phyloP scores from a whole-genome alignment of 2,113 vertebrate species.

The Sinocyclocheilus grahami region DNA sequence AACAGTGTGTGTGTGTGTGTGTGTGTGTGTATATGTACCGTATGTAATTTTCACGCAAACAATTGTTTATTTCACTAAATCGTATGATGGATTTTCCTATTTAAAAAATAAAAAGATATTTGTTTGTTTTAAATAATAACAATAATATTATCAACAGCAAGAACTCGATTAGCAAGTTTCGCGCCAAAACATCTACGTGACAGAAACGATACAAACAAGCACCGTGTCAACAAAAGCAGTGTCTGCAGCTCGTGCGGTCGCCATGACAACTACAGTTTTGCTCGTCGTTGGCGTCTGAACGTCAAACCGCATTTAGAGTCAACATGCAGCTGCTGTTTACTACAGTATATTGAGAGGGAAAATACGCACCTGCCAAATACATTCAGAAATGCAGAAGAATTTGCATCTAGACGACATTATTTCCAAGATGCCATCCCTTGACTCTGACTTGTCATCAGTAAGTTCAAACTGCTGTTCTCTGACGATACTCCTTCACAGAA shows the following conservation, averaged over 20 bases:
- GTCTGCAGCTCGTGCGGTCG: neutral
- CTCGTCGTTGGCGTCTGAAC: neutral
- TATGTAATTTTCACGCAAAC: neutral
- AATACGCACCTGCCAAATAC: neutral
- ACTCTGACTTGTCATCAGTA: constrained; percentile 71
- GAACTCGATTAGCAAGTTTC: neutral
- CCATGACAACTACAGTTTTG: constrained; percentile 4
- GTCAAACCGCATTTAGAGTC: neutral
- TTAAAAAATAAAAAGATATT: too few relatives aligned
- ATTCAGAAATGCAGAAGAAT: constrained; percentile 54
- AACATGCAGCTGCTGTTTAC: neutral
- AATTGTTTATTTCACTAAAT: neutral
- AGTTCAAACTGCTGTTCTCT: constrained; percentile 18
- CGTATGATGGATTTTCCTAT: too few relatives aligned
- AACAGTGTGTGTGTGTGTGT: too few relatives aligned
- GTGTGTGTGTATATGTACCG: too few relatives aligned
- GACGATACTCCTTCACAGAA: neutral
- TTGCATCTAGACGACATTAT: constrained; percentile 72
- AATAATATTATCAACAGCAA: neutral
- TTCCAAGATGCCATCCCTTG: constrained; percentile 76
- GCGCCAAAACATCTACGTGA: neutral
- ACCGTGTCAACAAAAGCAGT: neutral
- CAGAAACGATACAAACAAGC: neutral
- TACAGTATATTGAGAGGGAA: neutral
- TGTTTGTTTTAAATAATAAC: neutral